Base-by-base conservation (phyloP, 1,140 invertebrate genomes). In the Caenorhabditis briggsae region DNA sequence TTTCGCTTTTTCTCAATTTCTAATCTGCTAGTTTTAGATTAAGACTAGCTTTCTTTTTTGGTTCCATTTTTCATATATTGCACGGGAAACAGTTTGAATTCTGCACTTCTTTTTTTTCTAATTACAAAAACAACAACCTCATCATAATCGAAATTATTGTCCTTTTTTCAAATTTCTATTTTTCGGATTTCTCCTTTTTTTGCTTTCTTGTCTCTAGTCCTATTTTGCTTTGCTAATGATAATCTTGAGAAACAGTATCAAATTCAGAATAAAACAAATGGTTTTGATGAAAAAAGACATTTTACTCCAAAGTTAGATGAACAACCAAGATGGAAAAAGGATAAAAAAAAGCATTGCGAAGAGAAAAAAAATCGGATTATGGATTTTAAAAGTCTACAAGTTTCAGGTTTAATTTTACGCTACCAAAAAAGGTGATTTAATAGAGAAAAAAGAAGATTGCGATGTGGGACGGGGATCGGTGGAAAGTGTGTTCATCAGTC, bases 271-370 rank as follows among this genome's bases (percentile, higher is more conserved):
- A 78, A 78, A 78, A 53, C 70, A 53, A 78, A 78, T 78, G n/a
- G n/a, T 78, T 23, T 50, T 78, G n/a, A 78, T n/a, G 23, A 43
- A 78, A 50, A 14, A 74, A 50, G 70, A 78, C 50, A 11, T 8
- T 78, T 78, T 78, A 78, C 70, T 78, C 11, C 20, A 78, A 41
- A 43, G 18, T n/a, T 25, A 12, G 9, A 48, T 50, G 70, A 78
- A 78, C 70, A 78, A 78, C 70, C 70, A 78, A 78, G 12, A 78
- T 78, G 14, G 46, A 25, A 70, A 46, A 70, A 70, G n/a, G 14
- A 16, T 14, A 18, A 18, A 48, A 41, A 18, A 33, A 14, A 58
- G 7, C 23, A 59, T 55, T 33, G 5, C 2, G 58, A 46, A 55
- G 16, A 12, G 12, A 46, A 18, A 16, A 20, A 20, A 56, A 41